phyloP scores from a whole-genome alignment of 2,888 invertebrate genomes.

The Arrhopalites spinosus region DNA sequence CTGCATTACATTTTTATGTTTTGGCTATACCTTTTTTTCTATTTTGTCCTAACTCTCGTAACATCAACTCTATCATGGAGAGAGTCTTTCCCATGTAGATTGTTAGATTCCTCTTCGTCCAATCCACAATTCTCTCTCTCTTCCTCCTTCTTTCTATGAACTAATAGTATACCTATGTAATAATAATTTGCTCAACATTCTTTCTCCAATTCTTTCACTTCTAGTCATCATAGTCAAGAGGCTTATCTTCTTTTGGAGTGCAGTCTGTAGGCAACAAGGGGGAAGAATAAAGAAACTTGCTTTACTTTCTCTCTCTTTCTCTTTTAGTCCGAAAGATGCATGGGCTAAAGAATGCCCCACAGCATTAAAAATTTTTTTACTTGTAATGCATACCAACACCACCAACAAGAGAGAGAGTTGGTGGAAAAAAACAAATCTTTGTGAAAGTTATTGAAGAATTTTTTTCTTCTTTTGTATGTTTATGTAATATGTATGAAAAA shows the following conservation, averaged over 20 bases:
- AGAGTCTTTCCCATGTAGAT: not conserved
- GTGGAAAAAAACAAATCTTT: too few relatives aligned
- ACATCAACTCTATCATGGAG: not conserved
- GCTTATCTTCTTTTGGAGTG: not conserved
- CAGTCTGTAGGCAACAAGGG: conserved; percentile 3
- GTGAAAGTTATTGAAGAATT: too few relatives aligned
- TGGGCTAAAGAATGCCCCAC: too few relatives aligned
- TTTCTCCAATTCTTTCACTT: not conserved
- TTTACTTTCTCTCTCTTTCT: too few relatives aligned
- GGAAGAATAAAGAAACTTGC: not conserved
- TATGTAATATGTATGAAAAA: too few relatives aligned
- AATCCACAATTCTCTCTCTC: not conserved
- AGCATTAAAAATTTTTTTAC: too few relatives aligned
- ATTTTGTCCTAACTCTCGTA: not conserved
- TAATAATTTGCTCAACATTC: conserved; percentile 15
- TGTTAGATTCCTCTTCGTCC: not conserved
- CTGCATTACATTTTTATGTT: conserved; percentile 9
- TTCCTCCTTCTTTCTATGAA: not conserved
- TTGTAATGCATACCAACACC: too few relatives aligned
- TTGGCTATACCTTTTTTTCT: not conserved
- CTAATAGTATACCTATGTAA: conserved; percentile 1
- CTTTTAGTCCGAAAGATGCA: too few relatives aligned
- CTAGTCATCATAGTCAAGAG: not conserved
- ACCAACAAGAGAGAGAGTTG: too few relatives aligned
- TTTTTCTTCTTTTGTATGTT: too few relatives aligned